Conservation (phyloP, 2,113 vertebrate species). For the Hiodon tergisus region DNA sequence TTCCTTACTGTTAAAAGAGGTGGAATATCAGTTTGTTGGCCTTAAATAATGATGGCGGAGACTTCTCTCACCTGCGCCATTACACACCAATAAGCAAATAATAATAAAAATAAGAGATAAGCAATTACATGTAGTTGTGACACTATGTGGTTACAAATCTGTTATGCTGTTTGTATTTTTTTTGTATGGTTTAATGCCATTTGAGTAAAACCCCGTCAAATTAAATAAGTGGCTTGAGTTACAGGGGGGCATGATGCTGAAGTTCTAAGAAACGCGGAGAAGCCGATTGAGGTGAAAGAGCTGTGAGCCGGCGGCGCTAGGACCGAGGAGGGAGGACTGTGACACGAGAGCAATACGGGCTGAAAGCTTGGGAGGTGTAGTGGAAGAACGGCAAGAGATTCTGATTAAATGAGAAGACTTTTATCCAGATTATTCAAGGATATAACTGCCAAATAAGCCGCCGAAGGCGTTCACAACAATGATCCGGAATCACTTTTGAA, state of each 20-base stretch:
- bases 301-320: slow-evolving; percentile 40
- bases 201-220: too few relatives aligned
- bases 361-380: slow-evolving; percentile 68
- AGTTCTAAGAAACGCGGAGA: neutral
- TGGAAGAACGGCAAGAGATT: slow-evolving; percentile 70
- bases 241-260: neutral
- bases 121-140: too few relatives aligned
- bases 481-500: slow-evolving; percentile 64
- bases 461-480: slow-evolving; percentile 60
- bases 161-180: too few relatives aligned
- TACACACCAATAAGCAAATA: too few relatives aligned
- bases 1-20: too few relatives aligned
- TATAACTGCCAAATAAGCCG: slow-evolving; percentile 53
- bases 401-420: slow-evolving; percentile 70
- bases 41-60: too few relatives aligned
- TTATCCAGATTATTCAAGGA: slow-evolving; percentile 66
- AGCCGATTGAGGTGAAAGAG: neutral
- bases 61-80: too few relatives aligned
- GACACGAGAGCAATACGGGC: slow-evolving; percentile 60
- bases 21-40: too few relatives aligned
- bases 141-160: too few relatives aligned
- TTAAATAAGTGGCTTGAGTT: too few relatives aligned
- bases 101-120: too few relatives aligned
- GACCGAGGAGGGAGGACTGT: slow-evolving; percentile 50
- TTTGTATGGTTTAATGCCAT: too few relatives aligned